A percentile compares a stretch with the other conserved stretches of the same genome.
phyloP scores from a whole-genome alignment of 2,797 vertebrate genomes.

The Argentina silus region DNA sequence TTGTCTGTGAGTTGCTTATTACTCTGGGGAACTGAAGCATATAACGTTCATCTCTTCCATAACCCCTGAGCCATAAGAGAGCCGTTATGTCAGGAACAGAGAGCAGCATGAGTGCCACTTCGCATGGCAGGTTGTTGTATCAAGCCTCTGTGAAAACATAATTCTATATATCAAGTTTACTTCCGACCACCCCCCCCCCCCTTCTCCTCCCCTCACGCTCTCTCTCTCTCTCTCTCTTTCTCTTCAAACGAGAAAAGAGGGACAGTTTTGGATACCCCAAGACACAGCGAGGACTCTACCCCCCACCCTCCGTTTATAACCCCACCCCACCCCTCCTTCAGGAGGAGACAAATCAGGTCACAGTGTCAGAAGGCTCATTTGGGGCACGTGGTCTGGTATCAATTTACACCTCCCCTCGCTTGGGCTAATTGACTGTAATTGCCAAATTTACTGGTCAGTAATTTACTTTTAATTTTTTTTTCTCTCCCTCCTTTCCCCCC shows the following conservation, averaged over 20 bases:
- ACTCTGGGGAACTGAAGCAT: constrained; percentile 63
- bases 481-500: constrained; percentile 30
- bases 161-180: neutral
- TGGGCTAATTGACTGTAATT: constrained; percentile 87
- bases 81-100: constrained; percentile 55
- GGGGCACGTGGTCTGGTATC: constrained; percentile 37
- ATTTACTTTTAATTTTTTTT: constrained; percentile 80
- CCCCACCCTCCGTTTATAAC: no score
- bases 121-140: constrained; percentile 58
- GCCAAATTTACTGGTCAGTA: constrained; percentile 86
- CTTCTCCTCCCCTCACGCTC: neutral
- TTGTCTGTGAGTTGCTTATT: constrained; percentile 55
- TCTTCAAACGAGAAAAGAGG: neutral
- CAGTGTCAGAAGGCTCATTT: constrained; percentile 67
- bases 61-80: constrained; percentile 65
- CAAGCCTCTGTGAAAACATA: constrained; percentile 8
- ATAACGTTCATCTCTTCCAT: constrained; percentile 53
- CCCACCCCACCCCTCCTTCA: constrained; percentile 23
- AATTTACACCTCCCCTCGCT: constrained; percentile 73
- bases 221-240: neutral
- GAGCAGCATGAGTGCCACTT: constrained; percentile 45
- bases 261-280: neutral
- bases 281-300: neutral
- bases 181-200: neutral
- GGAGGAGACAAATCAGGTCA: constrained; percentile 67